These are phyloP conservation scores for Pterocles burchelli DNA, from an alignment of 2,113 vertebrate species.

Conservation along the genomic window DNA sequence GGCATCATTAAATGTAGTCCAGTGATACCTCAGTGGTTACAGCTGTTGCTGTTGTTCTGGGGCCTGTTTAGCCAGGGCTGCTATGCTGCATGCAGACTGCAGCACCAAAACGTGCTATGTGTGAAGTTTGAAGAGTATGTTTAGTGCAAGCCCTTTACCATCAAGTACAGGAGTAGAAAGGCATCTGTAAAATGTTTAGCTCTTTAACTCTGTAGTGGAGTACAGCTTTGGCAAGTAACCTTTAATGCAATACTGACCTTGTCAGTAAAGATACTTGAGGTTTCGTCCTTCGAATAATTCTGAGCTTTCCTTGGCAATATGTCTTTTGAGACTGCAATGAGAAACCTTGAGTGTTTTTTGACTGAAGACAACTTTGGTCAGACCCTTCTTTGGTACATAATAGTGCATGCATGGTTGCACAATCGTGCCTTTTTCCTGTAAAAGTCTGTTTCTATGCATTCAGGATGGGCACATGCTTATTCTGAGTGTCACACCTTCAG, in stretches of 20 bases:
- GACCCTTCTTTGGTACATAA: not conserved
- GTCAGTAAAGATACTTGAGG: not conserved
- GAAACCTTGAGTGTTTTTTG: not conserved
- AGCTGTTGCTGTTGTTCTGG: not conserved
- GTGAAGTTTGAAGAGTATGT: not conserved
- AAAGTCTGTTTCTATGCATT: not conserved
- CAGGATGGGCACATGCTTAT: not conserved
- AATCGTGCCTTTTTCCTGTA: not conserved
- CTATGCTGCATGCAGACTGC: not conserved
- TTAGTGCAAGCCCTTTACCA: not conserved
- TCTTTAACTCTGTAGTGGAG: not conserved
- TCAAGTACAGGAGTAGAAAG: not conserved
- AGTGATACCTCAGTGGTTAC: not conserved
- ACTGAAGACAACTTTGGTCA: not conserved
- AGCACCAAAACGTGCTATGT: not conserved
- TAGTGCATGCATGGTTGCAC: not conserved
- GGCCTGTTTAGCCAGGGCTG: not conserved
- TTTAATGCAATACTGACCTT: not conserved
- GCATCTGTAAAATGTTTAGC: not conserved
- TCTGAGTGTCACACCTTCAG: not conserved
- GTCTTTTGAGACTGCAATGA: not conserved
- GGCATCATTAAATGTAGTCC: not conserved
- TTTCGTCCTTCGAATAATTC: not conserved
- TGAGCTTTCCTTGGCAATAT: not conserved
- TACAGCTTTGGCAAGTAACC: not conserved